Percentiles rank a stretch among this genome's conserved stretches.
phyloP scores from a whole-genome alignment of 2,888 invertebrate genomes.

The Melieria omissa region DNA sequence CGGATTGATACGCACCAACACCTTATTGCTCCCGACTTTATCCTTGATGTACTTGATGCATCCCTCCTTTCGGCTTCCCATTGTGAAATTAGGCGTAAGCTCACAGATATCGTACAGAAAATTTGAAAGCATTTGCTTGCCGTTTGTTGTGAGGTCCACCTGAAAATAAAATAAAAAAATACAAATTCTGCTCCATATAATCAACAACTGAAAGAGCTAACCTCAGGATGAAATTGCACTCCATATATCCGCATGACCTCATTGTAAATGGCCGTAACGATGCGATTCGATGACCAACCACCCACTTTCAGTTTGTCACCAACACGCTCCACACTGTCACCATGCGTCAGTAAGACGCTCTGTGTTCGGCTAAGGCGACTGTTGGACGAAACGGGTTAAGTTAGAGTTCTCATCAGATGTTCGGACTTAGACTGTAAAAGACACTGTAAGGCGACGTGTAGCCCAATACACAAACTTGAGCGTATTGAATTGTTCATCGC shows the following conservation, averaged over 20 bases:
- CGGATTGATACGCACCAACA: constrained; percentile 75
- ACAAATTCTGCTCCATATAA: not conserved
- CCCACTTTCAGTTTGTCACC: constrained; percentile 89
- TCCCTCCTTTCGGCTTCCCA: constrained; percentile 85
- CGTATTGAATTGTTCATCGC: constrained; percentile 62
- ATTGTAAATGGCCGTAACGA: constrained; percentile 90
- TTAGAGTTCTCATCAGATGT: no score
- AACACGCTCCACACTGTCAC: constrained; percentile 93
- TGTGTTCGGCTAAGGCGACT: constrained; percentile 90
- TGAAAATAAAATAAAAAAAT: constrained; percentile 53
- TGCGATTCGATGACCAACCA: constrained; percentile 82
- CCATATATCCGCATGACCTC: constrained; percentile 92
- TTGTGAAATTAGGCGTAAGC: constrained; percentile 86
- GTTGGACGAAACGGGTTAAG: constrained; percentile 36
- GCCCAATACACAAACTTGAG: constrained; percentile 56
- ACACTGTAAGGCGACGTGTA: constrained; percentile 62
- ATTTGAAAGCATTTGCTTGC: constrained; percentile 91
- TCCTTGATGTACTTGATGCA: constrained; percentile 94
- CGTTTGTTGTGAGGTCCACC: constrained; percentile 93
- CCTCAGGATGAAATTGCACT: constrained; percentile 99
- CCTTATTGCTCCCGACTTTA: constrained; percentile 91
- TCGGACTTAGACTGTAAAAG: not conserved
- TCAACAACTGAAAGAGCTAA: constrained; percentile 55
- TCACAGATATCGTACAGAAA: constrained; percentile 94
- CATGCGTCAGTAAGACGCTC: constrained; percentile 94